phyloP scores from a whole-genome alignment of 1,140 invertebrate genomes.

The Orchesella cincta region DNA sequence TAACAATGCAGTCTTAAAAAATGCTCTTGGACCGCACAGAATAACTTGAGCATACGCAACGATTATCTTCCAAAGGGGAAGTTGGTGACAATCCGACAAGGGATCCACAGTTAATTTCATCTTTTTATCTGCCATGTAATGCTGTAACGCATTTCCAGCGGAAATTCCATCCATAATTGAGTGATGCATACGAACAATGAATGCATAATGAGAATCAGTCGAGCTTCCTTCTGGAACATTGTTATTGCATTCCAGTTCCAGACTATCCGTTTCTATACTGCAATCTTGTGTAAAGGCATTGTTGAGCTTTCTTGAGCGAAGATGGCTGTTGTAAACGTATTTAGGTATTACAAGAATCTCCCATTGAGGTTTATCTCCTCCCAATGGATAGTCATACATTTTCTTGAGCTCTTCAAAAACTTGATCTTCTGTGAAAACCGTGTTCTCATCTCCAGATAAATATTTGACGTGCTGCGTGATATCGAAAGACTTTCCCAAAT shows the following conservation, averaged over 20 bases:
- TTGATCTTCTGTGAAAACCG: conserved; percentile 33
- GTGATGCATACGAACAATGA: conserved; percentile 44
- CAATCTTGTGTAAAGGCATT: background rate
- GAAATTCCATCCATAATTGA: conserved; percentile 48
- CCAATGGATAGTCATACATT: conserved; percentile 41
- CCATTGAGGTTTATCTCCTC: conserved; percentile 42
- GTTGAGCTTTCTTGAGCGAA: background rate
- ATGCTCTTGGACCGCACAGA: conserved; percentile 35
- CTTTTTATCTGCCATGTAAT: conserved; percentile 42
- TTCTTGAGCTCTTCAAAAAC: conserved; percentile 42
- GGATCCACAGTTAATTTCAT: conserved; percentile 49
- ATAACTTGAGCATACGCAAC: conserved; percentile 34
- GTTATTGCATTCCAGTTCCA: background rate
- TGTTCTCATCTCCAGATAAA: conserved; percentile 4
- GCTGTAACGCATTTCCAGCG: conserved; percentile 43
- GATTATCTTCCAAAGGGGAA: conserved; percentile 15
- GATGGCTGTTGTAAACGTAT: conserved; percentile 38
- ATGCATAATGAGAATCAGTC: conserved; percentile 14
- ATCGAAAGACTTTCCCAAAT: conserved; percentile 32
- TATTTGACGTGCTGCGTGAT: conserved; percentile 35
- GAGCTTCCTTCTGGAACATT: background rate
- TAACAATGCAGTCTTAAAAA: conserved; percentile 39
- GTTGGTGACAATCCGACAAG: conserved; percentile 20
- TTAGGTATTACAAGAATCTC: conserved; percentile 49
- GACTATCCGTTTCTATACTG: conserved; percentile 1